Percentiles rank a stretch among this genome's conserved stretches.
These are phyloP conservation scores for Melopsittacus undulatus DNA, from an alignment of 2,797 vertebrate genomes.

Conservation along the genomic window DNA sequence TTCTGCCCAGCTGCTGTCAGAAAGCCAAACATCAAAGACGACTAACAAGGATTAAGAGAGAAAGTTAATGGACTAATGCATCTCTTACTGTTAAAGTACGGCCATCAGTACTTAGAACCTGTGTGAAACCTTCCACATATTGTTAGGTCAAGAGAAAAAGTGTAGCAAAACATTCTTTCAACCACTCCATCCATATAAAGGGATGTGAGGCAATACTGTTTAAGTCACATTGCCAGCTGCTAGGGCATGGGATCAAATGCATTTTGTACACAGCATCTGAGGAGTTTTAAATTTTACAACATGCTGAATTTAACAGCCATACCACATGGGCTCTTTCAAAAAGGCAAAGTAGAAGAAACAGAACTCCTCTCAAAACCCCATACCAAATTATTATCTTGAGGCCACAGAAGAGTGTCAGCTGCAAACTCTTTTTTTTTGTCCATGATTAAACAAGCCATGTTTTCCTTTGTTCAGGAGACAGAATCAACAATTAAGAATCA, in stretches of 20 bases:
- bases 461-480: background rate
- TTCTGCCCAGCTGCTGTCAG: background rate
- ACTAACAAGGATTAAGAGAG: background rate
- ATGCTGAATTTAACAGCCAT: background rate
- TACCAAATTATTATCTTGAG: background rate
- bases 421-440: background rate
- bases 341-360: background rate
- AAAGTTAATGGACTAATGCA: background rate
- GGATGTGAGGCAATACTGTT: background rate
- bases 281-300: background rate
- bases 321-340: background rate
- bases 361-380: rapidly evolving
- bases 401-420: background rate
- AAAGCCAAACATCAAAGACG: background rate
- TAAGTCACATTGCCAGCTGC: background rate
- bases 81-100: background rate
- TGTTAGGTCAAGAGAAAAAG: background rate
- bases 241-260: background rate
- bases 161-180: background rate
- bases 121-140: background rate
- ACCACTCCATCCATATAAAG: background rate
- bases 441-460: background rate
- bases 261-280: background rate
- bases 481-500: background rate
- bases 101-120: background rate